Conservation (phyloP, 2,113 vertebrate species). For the Rhinogobius similis region DNA sequence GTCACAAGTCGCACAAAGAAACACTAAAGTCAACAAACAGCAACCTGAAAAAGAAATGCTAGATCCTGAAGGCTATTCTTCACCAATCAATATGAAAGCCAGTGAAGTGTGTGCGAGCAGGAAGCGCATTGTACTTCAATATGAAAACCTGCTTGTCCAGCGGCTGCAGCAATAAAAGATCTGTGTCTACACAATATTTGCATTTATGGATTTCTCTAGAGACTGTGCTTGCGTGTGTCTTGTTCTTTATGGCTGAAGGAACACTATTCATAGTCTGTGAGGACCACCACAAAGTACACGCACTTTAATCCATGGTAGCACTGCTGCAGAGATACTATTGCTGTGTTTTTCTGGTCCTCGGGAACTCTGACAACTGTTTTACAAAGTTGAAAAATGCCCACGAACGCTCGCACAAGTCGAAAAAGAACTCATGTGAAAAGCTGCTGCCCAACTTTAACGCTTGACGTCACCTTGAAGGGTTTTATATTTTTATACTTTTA, state of each 20-base stretch:
- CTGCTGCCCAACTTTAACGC: too few species aligned
- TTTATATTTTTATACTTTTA: too few species aligned
- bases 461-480: too few species aligned
- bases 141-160: constrained; percentile 27
- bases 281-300: neutral
- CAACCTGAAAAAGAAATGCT: constrained; percentile 21
- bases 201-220: constrained; percentile 58
- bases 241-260: constrained; percentile 17
- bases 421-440: too few species aligned
- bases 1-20: constrained; percentile 12
- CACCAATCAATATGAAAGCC: constrained; percentile 49
- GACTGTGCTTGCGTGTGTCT: constrained; percentile 11
- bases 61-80: constrained; percentile 27
- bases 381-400: too few species aligned
- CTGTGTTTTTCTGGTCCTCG: too few species aligned
- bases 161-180: constrained; percentile 39
- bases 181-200: constrained; percentile 59
- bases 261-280: constrained; percentile 23
- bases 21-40: constrained; percentile 24
- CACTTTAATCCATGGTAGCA: neutral
- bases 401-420: too few species aligned
- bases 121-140: constrained; percentile 45
- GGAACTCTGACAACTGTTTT: too few species aligned
- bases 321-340: neutral
- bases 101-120: constrained; percentile 27